Evolutionary conservation across 23 tunicate species (phyloP).

Genomic region (Aplidium turbinatum): DNA sequence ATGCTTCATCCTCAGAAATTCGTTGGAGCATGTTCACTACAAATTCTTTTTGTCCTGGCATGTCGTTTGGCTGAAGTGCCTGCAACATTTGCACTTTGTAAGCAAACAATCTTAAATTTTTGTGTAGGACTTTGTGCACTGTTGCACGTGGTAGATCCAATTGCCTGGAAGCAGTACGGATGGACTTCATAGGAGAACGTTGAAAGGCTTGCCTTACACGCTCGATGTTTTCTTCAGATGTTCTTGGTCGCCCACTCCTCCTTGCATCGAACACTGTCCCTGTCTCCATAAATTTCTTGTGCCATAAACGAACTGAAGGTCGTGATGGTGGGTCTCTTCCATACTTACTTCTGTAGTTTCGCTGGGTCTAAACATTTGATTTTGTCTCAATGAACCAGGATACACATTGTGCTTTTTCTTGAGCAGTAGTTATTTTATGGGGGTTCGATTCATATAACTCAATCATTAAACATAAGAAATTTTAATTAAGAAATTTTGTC

Average conservation of each 20-base stretch:
- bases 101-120: slow-evolving; percentile 10
- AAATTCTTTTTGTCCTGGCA: too few relatives aligned
- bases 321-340: slow-evolving; percentile 11
- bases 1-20: too few relatives aligned
- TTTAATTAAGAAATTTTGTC: too few relatives aligned
- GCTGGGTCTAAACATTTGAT: slow-evolving; percentile 1
- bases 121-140: slow-evolving; percentile 1
- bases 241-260: slow-evolving; percentile 1
- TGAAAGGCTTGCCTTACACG: slow-evolving; percentile 2
- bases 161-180: slow-evolving; percentile 25
- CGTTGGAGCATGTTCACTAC: too few relatives aligned
- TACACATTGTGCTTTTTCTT: too few relatives aligned
- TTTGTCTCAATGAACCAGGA: slow-evolving; percentile 12
- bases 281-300: slow-evolving; percentile 13
- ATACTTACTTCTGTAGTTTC: slow-evolving; percentile 21
- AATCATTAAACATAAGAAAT: too few relatives aligned
- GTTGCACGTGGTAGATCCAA: slow-evolving; percentile 9
- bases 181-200: slow-evolving; percentile 6
- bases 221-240: slow-evolving; percentile 26
- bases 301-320: slow-evolving; percentile 7
- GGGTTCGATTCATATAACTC: too few relatives aligned
- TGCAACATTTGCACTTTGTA: slow-evolving; percentile 20
- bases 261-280: slow-evolving; percentile 10
- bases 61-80: slow-evolving; percentile 12
- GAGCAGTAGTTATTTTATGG: too few relatives aligned